Conservation (phyloP, 2,113 vertebrate species). For the Solea solea region DNA sequence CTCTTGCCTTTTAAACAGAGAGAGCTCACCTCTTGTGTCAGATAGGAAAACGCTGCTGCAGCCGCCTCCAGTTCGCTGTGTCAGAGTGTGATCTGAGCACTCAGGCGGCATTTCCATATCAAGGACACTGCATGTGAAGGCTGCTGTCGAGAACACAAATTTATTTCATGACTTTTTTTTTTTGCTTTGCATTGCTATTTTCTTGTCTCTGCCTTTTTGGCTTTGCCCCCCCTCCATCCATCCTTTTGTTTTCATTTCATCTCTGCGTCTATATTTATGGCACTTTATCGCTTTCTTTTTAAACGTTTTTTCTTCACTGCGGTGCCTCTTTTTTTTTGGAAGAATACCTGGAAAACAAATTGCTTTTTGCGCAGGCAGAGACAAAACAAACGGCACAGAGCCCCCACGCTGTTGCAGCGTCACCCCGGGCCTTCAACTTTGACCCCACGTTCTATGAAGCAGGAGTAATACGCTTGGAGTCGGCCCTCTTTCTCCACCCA, state of each 20-base stretch:
- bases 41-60: slow-evolving; percentile 25
- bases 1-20: slow-evolving; percentile 37
- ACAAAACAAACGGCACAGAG: slow-evolving; percentile 27
- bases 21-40: slow-evolving; percentile 57
- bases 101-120: slow-evolving; percentile 63
- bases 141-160: slow-evolving; percentile 37
- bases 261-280: slow-evolving; percentile 15
- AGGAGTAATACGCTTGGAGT: slow-evolving; percentile 47
- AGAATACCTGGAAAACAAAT: slow-evolving; percentile 55
- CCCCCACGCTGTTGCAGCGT: slow-evolving; percentile 5
- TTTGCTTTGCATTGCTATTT: slow-evolving; percentile 39
- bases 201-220: slow-evolving; percentile 11
- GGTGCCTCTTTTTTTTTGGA: slow-evolving; percentile 35
- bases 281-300: neutral
- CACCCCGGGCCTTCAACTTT: slow-evolving; percentile 38
- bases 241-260: slow-evolving; percentile 15
- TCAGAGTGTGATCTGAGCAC: slow-evolving; percentile 51
- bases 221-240: neutral
- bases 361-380: slow-evolving; percentile 42
- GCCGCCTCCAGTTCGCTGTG: slow-evolving; percentile 36
- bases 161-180: slow-evolving; percentile 26
- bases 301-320: neutral
- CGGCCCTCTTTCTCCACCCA: neutral
- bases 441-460: slow-evolving; percentile 52
- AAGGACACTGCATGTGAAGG: slow-evolving; percentile 51